Evolutionary conservation across 2,113 vertebrate genomes (phyloP).

Genomic region (Ictalurus furcatus): DNA sequence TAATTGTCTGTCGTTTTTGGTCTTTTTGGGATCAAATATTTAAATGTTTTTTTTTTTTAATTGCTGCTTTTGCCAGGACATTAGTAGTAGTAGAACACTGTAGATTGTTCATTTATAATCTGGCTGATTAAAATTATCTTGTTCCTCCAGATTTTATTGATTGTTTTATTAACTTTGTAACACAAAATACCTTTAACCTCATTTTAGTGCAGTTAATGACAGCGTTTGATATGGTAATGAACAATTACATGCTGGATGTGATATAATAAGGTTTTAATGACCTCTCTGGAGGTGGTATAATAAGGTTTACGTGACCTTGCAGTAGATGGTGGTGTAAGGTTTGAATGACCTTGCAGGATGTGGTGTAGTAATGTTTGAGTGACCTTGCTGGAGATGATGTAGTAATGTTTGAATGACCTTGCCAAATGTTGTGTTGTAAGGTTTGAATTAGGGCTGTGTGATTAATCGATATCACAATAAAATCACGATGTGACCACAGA

Average conservation of each 20-base stretch:
- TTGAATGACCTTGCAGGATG: neutral
- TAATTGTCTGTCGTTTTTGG: no score
- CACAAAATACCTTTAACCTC: neutral
- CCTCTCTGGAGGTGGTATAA: neutral
- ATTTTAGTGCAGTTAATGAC: neutral
- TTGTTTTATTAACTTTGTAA: neutral
- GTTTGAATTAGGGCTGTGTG: neutral
- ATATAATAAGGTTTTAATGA: neutral
- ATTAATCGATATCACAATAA: no score
- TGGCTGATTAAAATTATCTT: neutral
- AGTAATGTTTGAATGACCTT: neutral
- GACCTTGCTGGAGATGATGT: neutral
- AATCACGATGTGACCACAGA: no score
- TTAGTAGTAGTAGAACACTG: neutral
- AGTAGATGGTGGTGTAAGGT: no score
- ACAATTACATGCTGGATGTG: neutral
- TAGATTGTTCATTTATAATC: neutral
- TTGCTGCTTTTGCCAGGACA: neutral
- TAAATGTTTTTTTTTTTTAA: no score
- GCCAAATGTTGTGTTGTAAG: fast-evolving
- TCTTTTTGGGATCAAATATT: no score
- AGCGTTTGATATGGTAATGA: neutral
- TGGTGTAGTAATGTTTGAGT: neutral
- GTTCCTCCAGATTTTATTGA: neutral
- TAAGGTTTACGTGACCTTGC: neutral